phyloP scores from a whole-genome alignment of 1,140 invertebrate genomes.

The Harlomillsia oculata region DNA sequence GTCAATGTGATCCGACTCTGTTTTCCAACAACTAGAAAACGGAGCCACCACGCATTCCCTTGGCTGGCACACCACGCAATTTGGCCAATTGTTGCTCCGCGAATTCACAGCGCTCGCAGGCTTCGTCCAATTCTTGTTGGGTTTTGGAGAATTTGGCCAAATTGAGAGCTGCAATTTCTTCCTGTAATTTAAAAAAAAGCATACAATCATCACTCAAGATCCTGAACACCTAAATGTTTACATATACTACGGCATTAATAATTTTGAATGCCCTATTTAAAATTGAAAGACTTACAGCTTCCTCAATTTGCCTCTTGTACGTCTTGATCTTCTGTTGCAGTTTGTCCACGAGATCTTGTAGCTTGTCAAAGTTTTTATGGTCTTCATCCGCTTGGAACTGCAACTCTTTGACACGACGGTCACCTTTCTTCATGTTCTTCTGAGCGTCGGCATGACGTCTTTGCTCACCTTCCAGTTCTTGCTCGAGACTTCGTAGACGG shows the following conservation, averaged over 20 bases:
- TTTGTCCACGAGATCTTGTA: slow-evolving; percentile 97
- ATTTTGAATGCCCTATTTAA: no score
- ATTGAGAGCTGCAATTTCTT: slow-evolving; percentile 25
- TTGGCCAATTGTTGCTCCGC: slow-evolving; percentile 95
- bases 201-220: background rate
- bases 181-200: slow-evolving; percentile 49
- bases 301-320: slow-evolving; percentile 98
- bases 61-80: slow-evolving; percentile 84
- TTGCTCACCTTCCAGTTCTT: slow-evolving; percentile 75
- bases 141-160: slow-evolving; percentile 96
- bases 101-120: slow-evolving; percentile 61
- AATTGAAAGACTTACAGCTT: slow-evolving; percentile 55
- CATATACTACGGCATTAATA: background rate
- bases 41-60: no score
- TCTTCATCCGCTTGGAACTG: slow-evolving; percentile 95
- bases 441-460: slow-evolving; percentile 84
- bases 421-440: slow-evolving; percentile 89
- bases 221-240: background rate
- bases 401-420: slow-evolving; percentile 82
- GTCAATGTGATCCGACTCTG: no score
- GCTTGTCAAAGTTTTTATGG: slow-evolving; percentile 93
- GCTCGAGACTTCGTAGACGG: slow-evolving; percentile 86
- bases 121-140: slow-evolving; percentile 95
- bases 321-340: slow-evolving; percentile 98
- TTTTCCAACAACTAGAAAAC: no score